Conservation (phyloP, 2,113 vertebrate genomes). For the Cynoglossus semilaevis region DNA sequence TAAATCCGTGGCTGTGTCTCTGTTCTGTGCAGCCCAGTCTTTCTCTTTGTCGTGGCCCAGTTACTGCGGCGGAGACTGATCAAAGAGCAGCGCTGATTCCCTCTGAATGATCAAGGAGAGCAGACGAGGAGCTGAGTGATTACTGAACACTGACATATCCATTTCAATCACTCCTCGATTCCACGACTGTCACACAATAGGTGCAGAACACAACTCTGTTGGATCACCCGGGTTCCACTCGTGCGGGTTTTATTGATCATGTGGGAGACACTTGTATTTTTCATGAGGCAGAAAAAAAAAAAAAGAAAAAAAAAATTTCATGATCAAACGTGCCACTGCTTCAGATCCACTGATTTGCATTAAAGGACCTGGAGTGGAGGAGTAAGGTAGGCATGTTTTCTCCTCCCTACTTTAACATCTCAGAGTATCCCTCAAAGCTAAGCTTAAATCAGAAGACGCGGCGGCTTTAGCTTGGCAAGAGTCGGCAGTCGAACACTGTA, state of each 20-base stretch:
- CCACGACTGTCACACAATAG: conserved; percentile 47
- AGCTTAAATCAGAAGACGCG: too few species aligned
- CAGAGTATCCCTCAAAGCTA: too few species aligned
- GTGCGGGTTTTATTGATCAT: conserved; percentile 54
- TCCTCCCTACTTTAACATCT: background rate
- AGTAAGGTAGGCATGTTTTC: conserved; percentile 5
- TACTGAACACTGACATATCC: conserved; percentile 65
- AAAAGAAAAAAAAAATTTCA: conserved; percentile 41
- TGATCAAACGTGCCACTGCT: conserved; percentile 50
- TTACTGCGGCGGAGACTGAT: conserved; percentile 60
- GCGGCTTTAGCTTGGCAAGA: too few species aligned
- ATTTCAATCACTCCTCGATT: conserved; percentile 63
- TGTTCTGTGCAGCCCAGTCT: conserved; percentile 59
- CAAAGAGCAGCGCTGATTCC: conserved; percentile 68
- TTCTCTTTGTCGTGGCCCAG: conserved; percentile 51
- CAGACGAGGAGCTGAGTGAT: conserved; percentile 65
- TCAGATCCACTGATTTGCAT: conserved; percentile 50
- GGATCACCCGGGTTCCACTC: conserved; percentile 50
- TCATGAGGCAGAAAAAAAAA: conserved; percentile 49
- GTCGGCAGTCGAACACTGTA: too few species aligned
- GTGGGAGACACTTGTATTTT: conserved; percentile 56
- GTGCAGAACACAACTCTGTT: conserved; percentile 43
- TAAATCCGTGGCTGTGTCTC: conserved; percentile 59
- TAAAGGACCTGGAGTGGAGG: conserved; percentile 25
- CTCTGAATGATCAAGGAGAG: conserved; percentile 65